These are phyloP conservation scores for Phoxinus phoxinus DNA, from an alignment of 2,113 vertebrate species.

Conservation along the genomic window DNA sequence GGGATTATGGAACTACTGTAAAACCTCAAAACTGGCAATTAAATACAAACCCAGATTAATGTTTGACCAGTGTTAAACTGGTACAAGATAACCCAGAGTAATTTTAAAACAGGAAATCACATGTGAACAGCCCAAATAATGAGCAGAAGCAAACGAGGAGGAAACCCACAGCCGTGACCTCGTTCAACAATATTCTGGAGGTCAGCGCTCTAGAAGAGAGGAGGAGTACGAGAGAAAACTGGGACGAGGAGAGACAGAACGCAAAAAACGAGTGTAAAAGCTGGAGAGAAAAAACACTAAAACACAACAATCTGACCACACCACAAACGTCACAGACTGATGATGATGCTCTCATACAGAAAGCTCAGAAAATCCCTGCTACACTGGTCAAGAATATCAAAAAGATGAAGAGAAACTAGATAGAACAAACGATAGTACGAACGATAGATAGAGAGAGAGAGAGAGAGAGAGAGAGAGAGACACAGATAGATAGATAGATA, in stretches of 20 bases:
- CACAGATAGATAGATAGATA: too few relatives aligned
- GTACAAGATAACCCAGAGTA: not conserved
- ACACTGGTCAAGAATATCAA: too few relatives aligned
- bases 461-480: too few relatives aligned
- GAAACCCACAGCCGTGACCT: constrained; percentile 25
- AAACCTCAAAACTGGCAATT: not conserved
- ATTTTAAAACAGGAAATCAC: not conserved
- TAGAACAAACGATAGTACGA: not conserved
- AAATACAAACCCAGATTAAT: not conserved
- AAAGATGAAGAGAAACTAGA: not conserved
- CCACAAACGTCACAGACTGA: not conserved
- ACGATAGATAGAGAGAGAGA: not conserved
- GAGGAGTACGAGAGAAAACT: constrained; percentile 1
- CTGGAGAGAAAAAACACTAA: not conserved
- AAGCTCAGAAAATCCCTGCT: not conserved
- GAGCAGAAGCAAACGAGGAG: not conserved
- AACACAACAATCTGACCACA: not conserved
- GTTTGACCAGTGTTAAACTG: not conserved
- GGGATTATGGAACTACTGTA: not conserved
- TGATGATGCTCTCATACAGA: not conserved
- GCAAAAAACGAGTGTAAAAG: not conserved
- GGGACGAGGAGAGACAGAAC: constrained; percentile 2
- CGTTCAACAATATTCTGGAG: not conserved
- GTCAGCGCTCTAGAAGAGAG: constrained; percentile 25
- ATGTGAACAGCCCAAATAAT: not conserved